phyloP scores from a whole-genome alignment of 1,140 invertebrate species.

The Trichoplusia ni region DNA sequence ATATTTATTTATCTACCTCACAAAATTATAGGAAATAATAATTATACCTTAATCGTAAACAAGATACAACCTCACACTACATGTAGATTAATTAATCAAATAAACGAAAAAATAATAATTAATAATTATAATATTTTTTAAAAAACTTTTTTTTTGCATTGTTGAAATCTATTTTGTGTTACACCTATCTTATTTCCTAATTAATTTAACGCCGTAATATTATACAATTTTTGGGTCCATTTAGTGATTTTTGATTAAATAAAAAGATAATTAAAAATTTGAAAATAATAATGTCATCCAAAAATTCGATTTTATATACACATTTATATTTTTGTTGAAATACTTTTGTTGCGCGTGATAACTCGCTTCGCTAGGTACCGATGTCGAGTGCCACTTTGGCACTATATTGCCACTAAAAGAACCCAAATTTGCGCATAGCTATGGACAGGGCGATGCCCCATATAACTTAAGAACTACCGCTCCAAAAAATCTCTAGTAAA shows the following conservation, averaged over 20 bases:
- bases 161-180: constrained; percentile 54
- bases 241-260: constrained; percentile 68
- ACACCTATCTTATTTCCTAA: constrained; percentile 64
- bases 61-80: constrained; percentile 76
- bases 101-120: constrained; percentile 62
- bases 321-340: constrained; percentile 41
- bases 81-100: constrained; percentile 54
- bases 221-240: constrained; percentile 69
- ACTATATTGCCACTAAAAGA: constrained; percentile 56
- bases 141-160: constrained; percentile 38
- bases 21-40: constrained; percentile 64
- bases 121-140: constrained; percentile 45
- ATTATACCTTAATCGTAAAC: constrained; percentile 61
- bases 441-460: constrained; percentile 58
- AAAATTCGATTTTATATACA: constrained; percentile 63
- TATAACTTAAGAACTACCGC: constrained; percentile 64
- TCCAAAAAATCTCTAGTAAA: constrained; percentile 69
- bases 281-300: constrained; percentile 28
- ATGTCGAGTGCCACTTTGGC: constrained; percentile 23
- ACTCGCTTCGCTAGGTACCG: constrained; percentile 57
- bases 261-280: constrained; percentile 49
- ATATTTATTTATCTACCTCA: constrained; percentile 78
- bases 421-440: constrained; percentile 62
- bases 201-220: constrained; percentile 60
- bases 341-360: constrained; percentile 12